Conservation (phyloP, 2,113 vertebrate species). For the Nipponia nippon region DNA sequence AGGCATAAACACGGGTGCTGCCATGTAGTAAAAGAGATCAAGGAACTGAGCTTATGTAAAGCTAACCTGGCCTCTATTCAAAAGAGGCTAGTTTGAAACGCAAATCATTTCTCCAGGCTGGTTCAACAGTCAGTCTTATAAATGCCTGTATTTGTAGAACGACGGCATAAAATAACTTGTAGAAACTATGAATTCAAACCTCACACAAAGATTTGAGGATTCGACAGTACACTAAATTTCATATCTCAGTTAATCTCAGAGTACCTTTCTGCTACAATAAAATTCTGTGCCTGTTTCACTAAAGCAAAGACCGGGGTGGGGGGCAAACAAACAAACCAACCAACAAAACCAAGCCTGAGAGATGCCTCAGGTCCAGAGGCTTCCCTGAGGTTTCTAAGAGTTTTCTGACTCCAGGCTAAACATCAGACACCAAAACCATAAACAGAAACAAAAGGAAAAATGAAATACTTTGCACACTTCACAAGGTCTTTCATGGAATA, state of each 20-base stretch:
- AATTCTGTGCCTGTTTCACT: neutral
- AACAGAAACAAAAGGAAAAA: neutral
- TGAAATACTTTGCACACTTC: neutral
- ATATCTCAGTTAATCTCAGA: neutral
- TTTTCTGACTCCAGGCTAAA: neutral
- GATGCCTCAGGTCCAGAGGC: neutral
- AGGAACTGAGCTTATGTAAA: neutral
- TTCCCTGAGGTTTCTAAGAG: neutral
- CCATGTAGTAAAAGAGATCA: neutral
- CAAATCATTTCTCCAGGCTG: neutral
- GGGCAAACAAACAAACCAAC: neutral
- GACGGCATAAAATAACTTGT: neutral
- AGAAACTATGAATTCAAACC: neutral
- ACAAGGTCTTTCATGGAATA: neutral
- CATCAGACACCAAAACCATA: neutral
- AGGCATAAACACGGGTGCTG: neutral
- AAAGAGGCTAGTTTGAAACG: neutral
- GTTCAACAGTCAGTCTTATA: neutral
- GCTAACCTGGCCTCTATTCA: neutral
- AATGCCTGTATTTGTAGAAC: neutral
- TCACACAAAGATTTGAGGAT: neutral
- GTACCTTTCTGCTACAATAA: neutral
- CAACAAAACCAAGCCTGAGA: neutral
- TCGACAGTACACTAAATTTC: neutral
- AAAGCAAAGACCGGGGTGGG: neutral